Conservation (phyloP, 2,888 invertebrate species). For the Quadroppia sp. region DNA sequence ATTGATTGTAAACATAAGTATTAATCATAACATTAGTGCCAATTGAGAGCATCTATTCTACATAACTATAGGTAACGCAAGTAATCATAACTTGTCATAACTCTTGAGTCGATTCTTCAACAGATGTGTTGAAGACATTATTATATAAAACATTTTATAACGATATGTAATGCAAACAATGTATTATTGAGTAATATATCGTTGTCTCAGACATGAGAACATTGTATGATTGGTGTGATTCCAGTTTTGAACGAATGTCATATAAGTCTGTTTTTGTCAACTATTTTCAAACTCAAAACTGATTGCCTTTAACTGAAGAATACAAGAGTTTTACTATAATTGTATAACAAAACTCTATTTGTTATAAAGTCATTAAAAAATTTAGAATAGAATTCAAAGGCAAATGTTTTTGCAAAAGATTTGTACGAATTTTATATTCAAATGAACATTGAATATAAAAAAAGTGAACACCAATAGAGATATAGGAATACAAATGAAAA, state of each 20-base stretch:
- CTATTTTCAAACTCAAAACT: conserved; percentile 19
- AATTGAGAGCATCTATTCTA: conserved; percentile 27
- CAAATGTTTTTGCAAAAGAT: conserved; percentile 29
- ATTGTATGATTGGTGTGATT: not conserved
- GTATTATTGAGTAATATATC: not conserved
- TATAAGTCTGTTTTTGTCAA: conserved; percentile 18
- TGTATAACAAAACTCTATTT: conserved; percentile 33
- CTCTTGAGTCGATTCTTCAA: conserved; percentile 10
- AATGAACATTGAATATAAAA: conserved; percentile 3
- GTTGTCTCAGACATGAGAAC: conserved; percentile 9
- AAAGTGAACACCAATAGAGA: not conserved
- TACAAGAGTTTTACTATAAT: conserved; percentile 10
- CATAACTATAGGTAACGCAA: not conserved
- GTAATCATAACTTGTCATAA: conserved; percentile 27
- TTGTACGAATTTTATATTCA: not conserved
- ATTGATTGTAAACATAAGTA: conserved; percentile 34
- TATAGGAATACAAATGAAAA: not conserved
- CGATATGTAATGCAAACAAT: conserved; percentile 15
- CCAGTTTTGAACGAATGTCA: not conserved
- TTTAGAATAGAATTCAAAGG: conserved; percentile 29
- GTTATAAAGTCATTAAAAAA: conserved; percentile 18
- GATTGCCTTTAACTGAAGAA: conserved; percentile 26
- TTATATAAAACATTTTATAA: conserved; percentile 24
- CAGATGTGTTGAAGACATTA: not conserved
- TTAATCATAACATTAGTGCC: conserved; percentile 35